Percentiles rank a stretch among this genome's conserved stretches.
These are phyloP conservation scores for Tanaodytes sp. DNA, from an alignment of 2,888 invertebrate genomes.

Conservation along the genomic window DNA sequence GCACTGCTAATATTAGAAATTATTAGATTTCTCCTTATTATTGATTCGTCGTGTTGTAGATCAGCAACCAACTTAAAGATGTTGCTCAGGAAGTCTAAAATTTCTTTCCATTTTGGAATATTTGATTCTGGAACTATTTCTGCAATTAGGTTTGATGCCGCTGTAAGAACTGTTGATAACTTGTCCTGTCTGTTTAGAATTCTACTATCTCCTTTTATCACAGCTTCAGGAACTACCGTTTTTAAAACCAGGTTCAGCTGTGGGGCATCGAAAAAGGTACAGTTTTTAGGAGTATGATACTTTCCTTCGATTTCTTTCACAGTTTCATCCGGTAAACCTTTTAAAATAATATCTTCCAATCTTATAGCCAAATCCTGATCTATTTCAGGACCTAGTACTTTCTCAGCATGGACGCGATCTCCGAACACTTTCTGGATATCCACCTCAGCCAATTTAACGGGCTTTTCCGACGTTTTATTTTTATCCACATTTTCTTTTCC, in stretches of 20 bases:
- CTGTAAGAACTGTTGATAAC: too few species aligned
- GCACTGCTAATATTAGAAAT: slow-evolving; percentile 2
- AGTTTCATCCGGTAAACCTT: background rate
- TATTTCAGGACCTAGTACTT: background rate
- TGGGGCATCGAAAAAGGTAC: background rate
- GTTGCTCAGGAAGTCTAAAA: too few species aligned
- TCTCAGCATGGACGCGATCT: background rate
- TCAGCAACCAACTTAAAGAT: too few species aligned
- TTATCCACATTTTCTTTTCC: background rate
- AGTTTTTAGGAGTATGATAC: background rate
- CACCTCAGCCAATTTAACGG: background rate
- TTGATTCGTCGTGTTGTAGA: too few species aligned
- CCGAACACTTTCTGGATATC: background rate
- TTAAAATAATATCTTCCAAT: background rate
- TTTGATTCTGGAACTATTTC: too few species aligned
- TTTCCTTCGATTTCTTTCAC: background rate
- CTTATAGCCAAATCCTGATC: background rate
- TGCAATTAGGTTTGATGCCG: too few species aligned
- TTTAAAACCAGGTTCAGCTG: too few species aligned
- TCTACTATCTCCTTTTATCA: too few species aligned
- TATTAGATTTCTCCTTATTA: too few species aligned
- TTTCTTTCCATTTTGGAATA: too few species aligned
- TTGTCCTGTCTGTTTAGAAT: too few species aligned
- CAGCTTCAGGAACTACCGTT: too few species aligned
- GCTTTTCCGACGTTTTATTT: background rate